Percentiles rank a stretch among this genome's conserved stretches.
These are phyloP conservation scores for Aurelia aurita DNA, from an alignment of 30 jellyfish, hydroid and myxozoan species.

Conservation along the genomic window DNA sequence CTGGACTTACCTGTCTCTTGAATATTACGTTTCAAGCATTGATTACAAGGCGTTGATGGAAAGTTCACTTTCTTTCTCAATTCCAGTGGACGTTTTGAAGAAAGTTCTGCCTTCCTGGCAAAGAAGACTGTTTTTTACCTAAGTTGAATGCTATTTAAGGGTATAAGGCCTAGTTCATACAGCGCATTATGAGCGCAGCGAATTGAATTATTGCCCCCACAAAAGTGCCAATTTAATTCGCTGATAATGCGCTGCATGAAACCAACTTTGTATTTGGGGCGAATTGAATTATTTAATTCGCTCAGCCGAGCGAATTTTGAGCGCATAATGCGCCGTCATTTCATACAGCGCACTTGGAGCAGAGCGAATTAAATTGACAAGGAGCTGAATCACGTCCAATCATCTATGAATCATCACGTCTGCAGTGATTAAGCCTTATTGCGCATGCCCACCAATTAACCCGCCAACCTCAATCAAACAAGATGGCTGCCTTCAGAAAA, in stretches of 20 bases:
- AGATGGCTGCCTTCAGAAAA: constrained; percentile 16
- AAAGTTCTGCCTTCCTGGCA: too few species aligned
- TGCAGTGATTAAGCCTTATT: background rate
- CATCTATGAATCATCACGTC: constrained; percentile 19
- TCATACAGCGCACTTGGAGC: constrained; percentile 7
- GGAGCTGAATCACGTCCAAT: constrained; percentile 7
- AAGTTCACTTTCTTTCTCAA: too few species aligned
- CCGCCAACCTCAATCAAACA: constrained; percentile 10
- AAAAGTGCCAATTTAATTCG: constrained; percentile 35
- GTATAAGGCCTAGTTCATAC: constrained; percentile 50
- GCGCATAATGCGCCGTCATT: background rate
- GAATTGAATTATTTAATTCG: constrained; percentile 7
- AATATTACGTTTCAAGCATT: too few species aligned
- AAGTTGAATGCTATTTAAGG: too few species aligned
- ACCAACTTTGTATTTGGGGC: constrained; percentile 31
- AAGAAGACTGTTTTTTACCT: too few species aligned
- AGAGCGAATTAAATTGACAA: constrained; percentile 13
- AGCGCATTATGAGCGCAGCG: constrained; percentile 45
- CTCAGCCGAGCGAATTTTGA: constrained; percentile 18
- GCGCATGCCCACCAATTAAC: constrained; percentile 14
- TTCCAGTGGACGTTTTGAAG: too few species aligned
- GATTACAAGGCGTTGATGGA: too few species aligned
- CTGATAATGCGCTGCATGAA: constrained; percentile 29
- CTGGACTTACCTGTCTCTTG: too few species aligned
- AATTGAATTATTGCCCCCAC: constrained; percentile 15